A percentile compares a stretch with the other conserved stretches of the same genome.
These are phyloP conservation scores for Grantiella picta DNA, from an alignment of 2,113 vertebrate species.

Conservation along the genomic window DNA sequence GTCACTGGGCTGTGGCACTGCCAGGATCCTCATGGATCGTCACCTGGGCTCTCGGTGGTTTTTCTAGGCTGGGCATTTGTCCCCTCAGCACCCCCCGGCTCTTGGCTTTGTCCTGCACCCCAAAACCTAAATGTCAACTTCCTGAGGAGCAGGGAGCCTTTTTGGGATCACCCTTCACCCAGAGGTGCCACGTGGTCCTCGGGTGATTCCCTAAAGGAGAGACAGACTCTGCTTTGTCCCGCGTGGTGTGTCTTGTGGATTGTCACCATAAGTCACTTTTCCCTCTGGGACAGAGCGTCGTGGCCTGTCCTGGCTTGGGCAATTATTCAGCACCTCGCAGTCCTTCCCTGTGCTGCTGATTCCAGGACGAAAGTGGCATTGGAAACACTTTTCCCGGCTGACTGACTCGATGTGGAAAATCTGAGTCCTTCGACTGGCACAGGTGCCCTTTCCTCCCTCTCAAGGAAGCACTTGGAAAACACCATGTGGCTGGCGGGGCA, in stretches of 20 bases:
- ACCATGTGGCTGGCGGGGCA: neutral
- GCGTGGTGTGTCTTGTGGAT: neutral
- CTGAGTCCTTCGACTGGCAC: neutral
- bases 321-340: neutral
- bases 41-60: neutral
- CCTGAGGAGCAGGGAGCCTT: neutral
- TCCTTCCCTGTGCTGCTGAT: neutral
- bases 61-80: neutral
- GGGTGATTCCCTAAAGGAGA: neutral
- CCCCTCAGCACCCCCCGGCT: neutral
- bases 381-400: neutral
- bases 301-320: neutral
- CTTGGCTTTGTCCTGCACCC: neutral
- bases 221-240: rapidly evolving
- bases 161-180: neutral
- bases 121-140: neutral
- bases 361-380: neutral
- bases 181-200: rapidly evolving
- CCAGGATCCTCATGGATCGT: neutral
- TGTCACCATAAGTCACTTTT: neutral
- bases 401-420: neutral
- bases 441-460: neutral
- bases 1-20: neutral
- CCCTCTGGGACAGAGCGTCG: neutral
- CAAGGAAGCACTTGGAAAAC: neutral